phyloP scores from a whole-genome alignment of 2,888 invertebrate genomes.

The Ophonus ardosiacus region DNA sequence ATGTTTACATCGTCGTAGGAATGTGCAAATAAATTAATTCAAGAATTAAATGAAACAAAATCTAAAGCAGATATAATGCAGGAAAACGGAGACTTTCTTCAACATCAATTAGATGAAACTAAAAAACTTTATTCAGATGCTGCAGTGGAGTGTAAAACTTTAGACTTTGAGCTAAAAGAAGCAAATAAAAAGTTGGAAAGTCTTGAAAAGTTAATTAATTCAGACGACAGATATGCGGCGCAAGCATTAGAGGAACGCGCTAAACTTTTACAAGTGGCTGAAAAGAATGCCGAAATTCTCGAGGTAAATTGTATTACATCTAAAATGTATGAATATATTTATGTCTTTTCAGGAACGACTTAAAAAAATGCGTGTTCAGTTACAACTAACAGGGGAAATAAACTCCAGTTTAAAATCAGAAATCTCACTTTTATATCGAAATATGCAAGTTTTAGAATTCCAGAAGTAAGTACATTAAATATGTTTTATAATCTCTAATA shows the following conservation, averaged over 20 bases:
- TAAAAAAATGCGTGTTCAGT: constrained; percentile 27
- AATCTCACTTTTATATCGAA: constrained; percentile 68
- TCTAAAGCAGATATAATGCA: constrained; percentile 58
- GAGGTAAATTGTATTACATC: constrained; percentile 17
- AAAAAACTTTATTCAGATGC: constrained; percentile 14
- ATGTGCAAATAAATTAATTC: not conserved
- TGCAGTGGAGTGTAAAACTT: constrained; percentile 33
- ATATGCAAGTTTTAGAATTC: constrained; percentile 70
- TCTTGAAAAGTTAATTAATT: constrained; percentile 10
- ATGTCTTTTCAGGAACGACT: constrained; percentile 14
- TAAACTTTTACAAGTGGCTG: constrained; percentile 18
- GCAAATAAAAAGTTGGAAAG: constrained; percentile 30
- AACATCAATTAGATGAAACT: constrained; percentile 68
- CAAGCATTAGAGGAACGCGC: constrained; percentile 9
- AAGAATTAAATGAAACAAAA: constrained; percentile 14
- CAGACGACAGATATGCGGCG: not conserved
- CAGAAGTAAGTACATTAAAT: constrained; percentile 68
- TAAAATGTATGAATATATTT: not conserved
- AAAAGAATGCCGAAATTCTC: constrained; percentile 16
- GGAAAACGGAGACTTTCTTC: constrained; percentile 61
- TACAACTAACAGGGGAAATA: constrained; percentile 61
- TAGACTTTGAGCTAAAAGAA: constrained; percentile 27
- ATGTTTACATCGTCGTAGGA: constrained; percentile 28
- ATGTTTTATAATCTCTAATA: not conserved
- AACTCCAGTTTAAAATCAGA: constrained; percentile 69